Evolutionary conservation across 2,797 vertebrate species (phyloP).

Genomic region (Trachops cirrhosus): DNA sequence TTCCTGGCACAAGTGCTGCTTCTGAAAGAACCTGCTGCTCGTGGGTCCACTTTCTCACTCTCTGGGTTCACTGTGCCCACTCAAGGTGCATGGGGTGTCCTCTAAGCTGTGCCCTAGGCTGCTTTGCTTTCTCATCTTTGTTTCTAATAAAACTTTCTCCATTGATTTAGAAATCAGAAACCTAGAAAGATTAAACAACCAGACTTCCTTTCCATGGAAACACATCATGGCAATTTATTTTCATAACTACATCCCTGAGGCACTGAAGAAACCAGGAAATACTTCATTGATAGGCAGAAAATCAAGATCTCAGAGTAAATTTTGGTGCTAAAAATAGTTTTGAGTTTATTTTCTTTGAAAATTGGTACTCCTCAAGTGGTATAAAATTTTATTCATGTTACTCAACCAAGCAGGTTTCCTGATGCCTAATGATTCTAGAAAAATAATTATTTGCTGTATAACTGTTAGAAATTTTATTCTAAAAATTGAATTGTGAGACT

Average conservation of each 20-base stretch:
- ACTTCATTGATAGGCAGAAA: background rate
- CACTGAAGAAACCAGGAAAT: background rate
- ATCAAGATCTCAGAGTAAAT: background rate
- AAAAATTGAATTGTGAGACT: background rate
- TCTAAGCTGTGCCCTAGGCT: background rate
- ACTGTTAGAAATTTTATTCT: background rate
- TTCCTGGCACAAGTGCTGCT: background rate
- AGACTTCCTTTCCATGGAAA: background rate
- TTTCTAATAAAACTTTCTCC: background rate
- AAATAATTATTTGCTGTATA: background rate
- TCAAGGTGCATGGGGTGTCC: background rate
- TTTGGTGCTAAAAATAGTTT: background rate
- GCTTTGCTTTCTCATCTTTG: background rate
- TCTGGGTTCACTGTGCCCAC: fast-evolving
- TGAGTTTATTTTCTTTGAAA: background rate
- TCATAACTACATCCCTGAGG: background rate
- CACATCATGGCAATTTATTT: background rate
- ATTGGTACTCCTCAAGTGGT: background rate
- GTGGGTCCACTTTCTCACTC: no score
- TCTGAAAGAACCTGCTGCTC: background rate
- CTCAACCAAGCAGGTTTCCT: background rate
- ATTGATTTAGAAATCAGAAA: background rate
- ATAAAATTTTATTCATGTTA: slow-evolving; percentile 17
- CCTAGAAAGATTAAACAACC: background rate
- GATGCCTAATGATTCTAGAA: background rate